Conservation (phyloP, 2,113 vertebrate species). For the Megaceryle torquata region DNA sequence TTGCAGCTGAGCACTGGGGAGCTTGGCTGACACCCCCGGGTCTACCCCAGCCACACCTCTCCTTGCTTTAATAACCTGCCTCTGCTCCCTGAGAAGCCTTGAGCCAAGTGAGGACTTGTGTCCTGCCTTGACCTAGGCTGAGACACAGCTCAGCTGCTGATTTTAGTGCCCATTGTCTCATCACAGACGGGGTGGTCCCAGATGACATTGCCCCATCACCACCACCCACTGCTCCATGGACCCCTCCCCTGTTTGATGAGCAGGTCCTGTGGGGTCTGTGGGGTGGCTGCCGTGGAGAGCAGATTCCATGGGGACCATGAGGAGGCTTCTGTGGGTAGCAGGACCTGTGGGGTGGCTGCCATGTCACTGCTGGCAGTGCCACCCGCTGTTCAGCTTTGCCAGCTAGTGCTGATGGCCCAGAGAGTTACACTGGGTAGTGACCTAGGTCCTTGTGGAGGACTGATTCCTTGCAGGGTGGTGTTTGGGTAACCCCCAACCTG, state of each 20-base stretch:
- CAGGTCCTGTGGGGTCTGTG: not conserved
- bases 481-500: not conserved
- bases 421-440: not conserved
- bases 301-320: not conserved
- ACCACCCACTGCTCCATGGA: not conserved
- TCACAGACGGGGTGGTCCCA: not conserved
- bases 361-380: not conserved
- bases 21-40: not conserved
- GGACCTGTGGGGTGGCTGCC: not conserved
- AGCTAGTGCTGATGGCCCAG: not conserved
- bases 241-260: not conserved
- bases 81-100: accelerated
- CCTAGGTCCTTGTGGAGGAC: not conserved
- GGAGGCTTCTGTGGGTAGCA: not conserved
- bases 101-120: not conserved
- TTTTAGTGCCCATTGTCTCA: not conserved
- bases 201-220: not conserved
- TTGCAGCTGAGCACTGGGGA: not conserved
- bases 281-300: not conserved
- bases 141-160: not conserved
- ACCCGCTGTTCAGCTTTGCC: not conserved
- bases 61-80: not conserved
- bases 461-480: not conserved
- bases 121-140: not conserved
- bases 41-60: not conserved